These are phyloP conservation scores for Agriotes lineatus DNA, from an alignment of 2,888 invertebrate species.

Conservation along the genomic window DNA sequence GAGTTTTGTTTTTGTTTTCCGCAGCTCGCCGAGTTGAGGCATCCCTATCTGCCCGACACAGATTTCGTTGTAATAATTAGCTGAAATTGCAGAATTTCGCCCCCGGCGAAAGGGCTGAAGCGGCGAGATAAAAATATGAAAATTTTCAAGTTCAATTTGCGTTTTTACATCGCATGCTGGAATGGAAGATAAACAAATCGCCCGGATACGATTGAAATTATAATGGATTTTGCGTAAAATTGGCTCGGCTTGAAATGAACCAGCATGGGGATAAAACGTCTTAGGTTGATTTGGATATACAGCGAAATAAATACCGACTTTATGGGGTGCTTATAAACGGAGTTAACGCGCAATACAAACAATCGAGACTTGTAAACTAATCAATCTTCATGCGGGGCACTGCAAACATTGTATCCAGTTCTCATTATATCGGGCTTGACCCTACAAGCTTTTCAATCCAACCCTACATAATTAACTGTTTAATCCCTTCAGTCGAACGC, in stretches of 20 bases:
- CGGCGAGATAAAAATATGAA: constrained; percentile 10
- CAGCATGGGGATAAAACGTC: neutral
- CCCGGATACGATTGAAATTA: constrained; percentile 9
- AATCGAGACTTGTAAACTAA: constrained; percentile 22
- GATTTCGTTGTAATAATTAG: constrained; percentile 2
- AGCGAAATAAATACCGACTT: neutral
- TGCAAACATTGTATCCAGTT: constrained; percentile 27
- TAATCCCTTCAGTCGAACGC: constrained; percentile 54
- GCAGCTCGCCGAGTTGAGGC: constrained; percentile 37
- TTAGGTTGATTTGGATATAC: neutral
- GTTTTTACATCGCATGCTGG: constrained; percentile 9
- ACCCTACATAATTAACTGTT: constrained; percentile 55
- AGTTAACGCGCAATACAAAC: constrained; percentile 31
- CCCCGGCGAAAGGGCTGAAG: constrained; percentile 10
- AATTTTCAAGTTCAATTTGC: constrained; percentile 14
- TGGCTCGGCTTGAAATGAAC: neutral
- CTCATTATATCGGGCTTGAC: constrained; percentile 26
- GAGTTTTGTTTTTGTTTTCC: constrained; percentile 41
- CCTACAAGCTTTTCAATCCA: constrained; percentile 37
- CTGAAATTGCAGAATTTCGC: constrained; percentile 16
- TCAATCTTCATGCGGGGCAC: constrained; percentile 30
- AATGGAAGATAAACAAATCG: constrained; percentile 18
- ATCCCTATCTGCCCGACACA: constrained; percentile 21
- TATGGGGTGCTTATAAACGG: constrained; percentile 2
- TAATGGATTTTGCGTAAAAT: constrained; percentile 5